A percentile compares a stretch with the other conserved stretches of the same genome.
These are phyloP conservation scores for Upupa epops DNA, from an alignment of 2,113 vertebrate genomes.

Conservation along the genomic window DNA sequence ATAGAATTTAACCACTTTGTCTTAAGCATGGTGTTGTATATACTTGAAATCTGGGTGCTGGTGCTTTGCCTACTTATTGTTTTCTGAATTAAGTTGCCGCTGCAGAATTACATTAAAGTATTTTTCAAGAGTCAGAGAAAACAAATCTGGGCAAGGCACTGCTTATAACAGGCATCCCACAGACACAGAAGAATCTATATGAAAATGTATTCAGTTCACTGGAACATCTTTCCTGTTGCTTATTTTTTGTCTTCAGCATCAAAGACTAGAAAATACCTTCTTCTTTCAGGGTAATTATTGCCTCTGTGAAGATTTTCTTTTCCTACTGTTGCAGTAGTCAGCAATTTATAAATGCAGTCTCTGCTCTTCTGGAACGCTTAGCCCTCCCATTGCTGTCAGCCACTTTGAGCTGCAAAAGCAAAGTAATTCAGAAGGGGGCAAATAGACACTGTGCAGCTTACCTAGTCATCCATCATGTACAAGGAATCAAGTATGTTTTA, in stretches of 20 bases:
- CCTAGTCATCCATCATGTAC: constrained; percentile 17
- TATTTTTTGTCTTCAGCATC: neutral
- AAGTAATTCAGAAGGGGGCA: constrained; percentile 41
- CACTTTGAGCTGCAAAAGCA: constrained; percentile 38
- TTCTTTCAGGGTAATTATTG: constrained; percentile 1
- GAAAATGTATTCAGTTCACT: neutral
- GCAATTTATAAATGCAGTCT: constrained; percentile 4
- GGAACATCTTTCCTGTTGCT: neutral
- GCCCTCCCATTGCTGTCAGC: neutral
- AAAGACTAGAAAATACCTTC: neutral
- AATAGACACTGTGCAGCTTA: constrained; percentile 6
- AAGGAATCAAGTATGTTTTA: constrained; percentile 51
- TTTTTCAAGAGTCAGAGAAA: neutral
- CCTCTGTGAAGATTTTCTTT: constrained; percentile 31
- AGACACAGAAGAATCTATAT: neutral
- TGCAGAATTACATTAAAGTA: neutral
- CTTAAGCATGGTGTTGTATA: neutral
- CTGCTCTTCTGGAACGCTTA: constrained; percentile 5
- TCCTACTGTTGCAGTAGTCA: neutral
- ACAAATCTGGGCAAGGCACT: neutral
- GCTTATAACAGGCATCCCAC: neutral
- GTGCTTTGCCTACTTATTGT: neutral
- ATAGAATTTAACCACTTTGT: neutral
- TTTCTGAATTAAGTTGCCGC: neutral
- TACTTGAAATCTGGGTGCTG: neutral